Percentiles rank a stretch among this genome's conserved stretches.
Evolutionary conservation across 37 sponge, comb jelly and placozoan genomes (phyloP).

Genomic region (Petrosia ficiformis): DNA sequence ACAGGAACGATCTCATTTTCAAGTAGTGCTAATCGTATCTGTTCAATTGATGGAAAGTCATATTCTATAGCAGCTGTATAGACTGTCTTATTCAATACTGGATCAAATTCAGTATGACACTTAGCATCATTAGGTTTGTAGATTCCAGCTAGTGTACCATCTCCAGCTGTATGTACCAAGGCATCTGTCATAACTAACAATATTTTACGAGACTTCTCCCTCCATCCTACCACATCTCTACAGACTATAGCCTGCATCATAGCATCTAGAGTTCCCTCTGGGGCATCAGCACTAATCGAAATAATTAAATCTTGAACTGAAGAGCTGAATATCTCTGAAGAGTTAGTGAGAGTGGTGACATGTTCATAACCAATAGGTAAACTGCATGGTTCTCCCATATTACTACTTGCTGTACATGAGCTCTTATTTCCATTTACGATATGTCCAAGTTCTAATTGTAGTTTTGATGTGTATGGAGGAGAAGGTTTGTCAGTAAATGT

Average conservation of each 20-base stretch:
- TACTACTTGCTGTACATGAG: not conserved
- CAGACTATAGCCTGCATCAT: conserved; percentile 84
- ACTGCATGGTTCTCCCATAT: not conserved
- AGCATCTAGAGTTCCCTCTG: conserved; percentile 91
- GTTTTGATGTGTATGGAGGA: conserved; percentile 23
- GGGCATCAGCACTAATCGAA: conserved; percentile 79
- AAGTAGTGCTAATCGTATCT: not conserved
- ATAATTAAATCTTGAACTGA: conserved; percentile 45
- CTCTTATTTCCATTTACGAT: not conserved
- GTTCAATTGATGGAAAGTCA: not conserved
- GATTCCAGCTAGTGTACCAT: conserved; percentile 1
- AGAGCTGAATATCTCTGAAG: conserved; percentile 1
- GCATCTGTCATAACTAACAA: conserved; percentile 10
- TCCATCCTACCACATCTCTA: conserved; percentile 43
- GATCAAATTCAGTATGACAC: not conserved
- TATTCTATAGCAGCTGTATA: not conserved
- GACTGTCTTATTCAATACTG: not conserved
- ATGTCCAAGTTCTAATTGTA: not conserved
- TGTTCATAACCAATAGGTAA: conserved; percentile 50
- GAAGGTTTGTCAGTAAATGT: conserved; percentile 46
- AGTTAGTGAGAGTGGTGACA: conserved; percentile 25
- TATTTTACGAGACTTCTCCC: not conserved
- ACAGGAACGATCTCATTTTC: not conserved
- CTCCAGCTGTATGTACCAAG: not conserved
- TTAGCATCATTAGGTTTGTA: not conserved